Conservation (phyloP, 2,888 invertebrate species). For the Tyria jacobaeae region DNA sequence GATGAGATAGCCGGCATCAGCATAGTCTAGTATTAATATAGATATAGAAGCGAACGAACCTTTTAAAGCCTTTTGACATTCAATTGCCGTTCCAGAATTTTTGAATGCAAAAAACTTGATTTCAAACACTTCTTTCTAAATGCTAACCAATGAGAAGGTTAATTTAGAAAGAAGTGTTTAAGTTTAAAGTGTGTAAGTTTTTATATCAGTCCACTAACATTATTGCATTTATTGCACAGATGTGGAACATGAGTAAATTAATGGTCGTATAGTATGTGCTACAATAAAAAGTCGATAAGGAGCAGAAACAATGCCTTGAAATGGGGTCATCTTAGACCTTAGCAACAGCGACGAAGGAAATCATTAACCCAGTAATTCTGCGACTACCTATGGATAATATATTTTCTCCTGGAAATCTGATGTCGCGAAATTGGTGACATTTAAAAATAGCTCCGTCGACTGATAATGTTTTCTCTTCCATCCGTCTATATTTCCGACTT, state of each 20-base stretch:
- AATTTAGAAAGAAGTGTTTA: too few relatives aligned
- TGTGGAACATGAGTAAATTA: slow-evolving; percentile 73
- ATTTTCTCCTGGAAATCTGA: slow-evolving; percentile 30
- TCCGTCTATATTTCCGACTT: too few relatives aligned
- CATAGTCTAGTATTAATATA: too few relatives aligned
- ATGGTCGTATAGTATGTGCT: slow-evolving; percentile 55
- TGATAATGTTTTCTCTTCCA: slow-evolving; percentile 20
- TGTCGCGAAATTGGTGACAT: slow-evolving; percentile 23
- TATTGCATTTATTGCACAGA: slow-evolving; percentile 57
- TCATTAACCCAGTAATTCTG: slow-evolving; percentile 71
- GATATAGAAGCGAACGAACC: background rate
- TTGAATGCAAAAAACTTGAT: slow-evolving; percentile 5
- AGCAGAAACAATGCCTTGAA: slow-evolving; percentile 68
- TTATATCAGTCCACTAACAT: slow-evolving; percentile 47
- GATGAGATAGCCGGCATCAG: too few relatives aligned
- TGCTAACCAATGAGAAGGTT: too few relatives aligned
- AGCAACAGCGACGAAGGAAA: slow-evolving; percentile 64
- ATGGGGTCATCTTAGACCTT: slow-evolving; percentile 67
- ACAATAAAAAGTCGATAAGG: slow-evolving; percentile 72
- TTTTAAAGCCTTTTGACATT: too few relatives aligned
- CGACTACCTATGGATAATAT: slow-evolving; percentile 24
- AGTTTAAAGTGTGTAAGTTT: slow-evolving; percentile 22
- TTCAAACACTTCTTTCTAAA: slow-evolving; percentile 24
- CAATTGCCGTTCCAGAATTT: background rate
- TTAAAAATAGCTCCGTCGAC: slow-evolving; percentile 25